Percentiles rank a stretch among this genome's conserved stretches.
Evolutionary conservation across 1,140 invertebrate genomes (phyloP).

Genomic region (Cherax quadricarinatus): DNA sequence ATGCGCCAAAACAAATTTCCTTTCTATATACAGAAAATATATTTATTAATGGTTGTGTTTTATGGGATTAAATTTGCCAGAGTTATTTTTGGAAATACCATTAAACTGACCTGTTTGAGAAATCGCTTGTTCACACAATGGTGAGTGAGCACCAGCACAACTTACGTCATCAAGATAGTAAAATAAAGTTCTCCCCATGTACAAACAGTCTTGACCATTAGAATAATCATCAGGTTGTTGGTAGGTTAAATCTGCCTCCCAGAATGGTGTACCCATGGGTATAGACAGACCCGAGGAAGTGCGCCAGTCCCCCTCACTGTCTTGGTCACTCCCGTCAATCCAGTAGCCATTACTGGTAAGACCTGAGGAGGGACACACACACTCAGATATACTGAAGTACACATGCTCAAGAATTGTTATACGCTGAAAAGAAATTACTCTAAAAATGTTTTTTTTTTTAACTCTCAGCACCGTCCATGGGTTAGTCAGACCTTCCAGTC

Average conservation of each 20-base stretch:
- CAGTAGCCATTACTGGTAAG: background rate
- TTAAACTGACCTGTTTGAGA: background rate
- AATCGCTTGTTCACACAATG: background rate
- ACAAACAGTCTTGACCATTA: background rate
- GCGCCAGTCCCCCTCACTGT: background rate
- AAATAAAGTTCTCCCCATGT: background rate
- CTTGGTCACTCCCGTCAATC: background rate
- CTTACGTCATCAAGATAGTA: background rate
- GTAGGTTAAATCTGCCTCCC: background rate
- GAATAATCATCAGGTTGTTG: background rate
- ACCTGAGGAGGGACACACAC: background rate
- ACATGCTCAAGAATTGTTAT: no score
- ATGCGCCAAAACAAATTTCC: background rate
- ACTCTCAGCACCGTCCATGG: no score
- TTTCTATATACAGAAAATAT: background rate
- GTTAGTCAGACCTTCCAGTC: no score
- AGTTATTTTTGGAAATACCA: background rate
- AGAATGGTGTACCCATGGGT: background rate
- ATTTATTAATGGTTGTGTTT: background rate
- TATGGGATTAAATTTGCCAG: background rate
- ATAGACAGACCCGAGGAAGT: background rate
- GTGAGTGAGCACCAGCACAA: background rate
- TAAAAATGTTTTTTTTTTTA: no score
- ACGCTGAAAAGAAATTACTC: no score
- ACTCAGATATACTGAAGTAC: no score